Conservation (phyloP, 1,140 invertebrate species). For the Achroia grisella region DNA sequence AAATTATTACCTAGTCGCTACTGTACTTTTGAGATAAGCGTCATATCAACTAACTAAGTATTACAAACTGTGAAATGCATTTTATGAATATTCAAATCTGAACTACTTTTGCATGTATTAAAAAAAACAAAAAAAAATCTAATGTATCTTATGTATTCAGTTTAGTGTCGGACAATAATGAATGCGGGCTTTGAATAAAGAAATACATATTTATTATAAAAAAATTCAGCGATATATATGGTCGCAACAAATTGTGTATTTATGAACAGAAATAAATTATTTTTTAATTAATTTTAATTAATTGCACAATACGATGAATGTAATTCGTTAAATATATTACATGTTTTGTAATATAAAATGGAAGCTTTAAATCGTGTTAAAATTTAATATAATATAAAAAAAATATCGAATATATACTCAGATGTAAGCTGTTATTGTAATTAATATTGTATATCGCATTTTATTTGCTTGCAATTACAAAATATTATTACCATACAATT, state of each 20-base stretch:
- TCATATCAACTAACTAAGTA: conserved; percentile 21
- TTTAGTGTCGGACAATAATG: conserved; percentile 64
- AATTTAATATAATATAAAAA: conserved; percentile 33
- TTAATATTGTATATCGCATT: neutral
- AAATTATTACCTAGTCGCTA: conserved; percentile 9
- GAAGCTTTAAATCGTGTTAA: conserved; percentile 67
- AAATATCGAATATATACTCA: conserved; percentile 7
- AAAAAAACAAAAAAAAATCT: conserved; percentile 5
- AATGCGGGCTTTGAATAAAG: conserved; percentile 27
- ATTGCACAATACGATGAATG: conserved; percentile 17
- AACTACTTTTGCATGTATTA: neutral
- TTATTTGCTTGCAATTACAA: too few species aligned
- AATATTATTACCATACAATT: too few species aligned
- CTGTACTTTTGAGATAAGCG: neutral
- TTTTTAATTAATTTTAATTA: neutral
- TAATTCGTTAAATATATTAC: conserved; percentile 30
- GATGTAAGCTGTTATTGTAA: neutral
- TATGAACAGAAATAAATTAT: too few species aligned
- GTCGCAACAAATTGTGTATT: too few species aligned
- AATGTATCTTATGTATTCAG: conserved; percentile 56
- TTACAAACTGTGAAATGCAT: neutral
- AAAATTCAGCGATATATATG: too few species aligned
- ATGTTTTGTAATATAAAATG: conserved; percentile 51
- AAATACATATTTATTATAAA: conserved; percentile 5
- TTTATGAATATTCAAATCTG: neutral